These are phyloP conservation scores for Eulemur coronatus DNA, from an alignment of 2,797 vertebrate genomes.

Conservation along the genomic window DNA sequence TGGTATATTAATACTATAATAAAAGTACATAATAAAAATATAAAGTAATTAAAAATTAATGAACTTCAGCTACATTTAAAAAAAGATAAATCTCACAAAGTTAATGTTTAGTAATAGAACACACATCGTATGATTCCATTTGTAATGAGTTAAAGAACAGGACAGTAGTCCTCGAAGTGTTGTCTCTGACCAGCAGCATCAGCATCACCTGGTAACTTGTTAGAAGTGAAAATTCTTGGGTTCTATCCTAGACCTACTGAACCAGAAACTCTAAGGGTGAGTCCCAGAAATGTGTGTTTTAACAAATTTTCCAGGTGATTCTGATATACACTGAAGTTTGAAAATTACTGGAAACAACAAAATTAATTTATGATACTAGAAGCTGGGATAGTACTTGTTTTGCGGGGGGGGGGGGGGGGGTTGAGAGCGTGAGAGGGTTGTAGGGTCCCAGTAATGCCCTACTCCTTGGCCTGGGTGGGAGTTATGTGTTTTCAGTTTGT, in stretches of 20 bases:
- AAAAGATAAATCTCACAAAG: not conserved
- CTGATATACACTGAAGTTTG: not conserved
- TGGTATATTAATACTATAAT: not conserved
- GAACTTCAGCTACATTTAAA: not conserved
- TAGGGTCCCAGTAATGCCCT: not conserved
- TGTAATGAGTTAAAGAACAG: not conserved
- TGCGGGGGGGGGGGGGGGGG: too few relatives aligned
- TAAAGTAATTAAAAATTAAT: not conserved
- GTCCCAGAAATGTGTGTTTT: not conserved
- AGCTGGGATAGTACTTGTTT: not conserved
- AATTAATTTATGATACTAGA: not conserved
- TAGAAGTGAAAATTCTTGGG: not conserved
- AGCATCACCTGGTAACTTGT: not conserved
- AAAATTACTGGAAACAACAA: not conserved
- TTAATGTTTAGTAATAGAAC: not conserved
- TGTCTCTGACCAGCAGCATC: not conserved
- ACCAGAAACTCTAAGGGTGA: not conserved
- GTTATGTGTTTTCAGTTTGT: not conserved
- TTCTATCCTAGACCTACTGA: not conserved
- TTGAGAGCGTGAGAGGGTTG: not conserved
- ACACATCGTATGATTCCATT: not conserved
- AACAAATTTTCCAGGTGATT: not conserved
- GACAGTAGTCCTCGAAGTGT: not conserved
- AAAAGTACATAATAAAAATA: too few relatives aligned
- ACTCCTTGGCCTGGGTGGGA: not conserved